Evolutionary conservation across 2,113 vertebrate species (phyloP).

Genomic region (Eidolon helvum): DNA sequence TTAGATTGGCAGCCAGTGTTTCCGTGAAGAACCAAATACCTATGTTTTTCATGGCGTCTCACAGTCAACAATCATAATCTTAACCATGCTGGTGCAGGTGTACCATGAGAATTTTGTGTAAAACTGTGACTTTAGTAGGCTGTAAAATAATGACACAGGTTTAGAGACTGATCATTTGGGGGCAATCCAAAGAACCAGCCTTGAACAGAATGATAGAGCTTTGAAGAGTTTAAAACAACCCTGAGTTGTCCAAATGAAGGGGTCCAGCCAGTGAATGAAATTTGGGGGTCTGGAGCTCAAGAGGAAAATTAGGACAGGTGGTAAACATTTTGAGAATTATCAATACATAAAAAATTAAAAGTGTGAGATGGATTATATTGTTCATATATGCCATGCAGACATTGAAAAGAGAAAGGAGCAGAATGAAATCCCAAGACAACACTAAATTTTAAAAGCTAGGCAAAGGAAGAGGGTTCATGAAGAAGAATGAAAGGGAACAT

Average conservation of each 20-base stretch:
- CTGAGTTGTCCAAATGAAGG: neutral
- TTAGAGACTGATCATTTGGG: neutral
- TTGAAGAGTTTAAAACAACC: neutral
- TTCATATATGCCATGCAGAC: neutral
- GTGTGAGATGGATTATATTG: neutral
- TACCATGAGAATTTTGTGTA: neutral
- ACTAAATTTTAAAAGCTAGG: neutral
- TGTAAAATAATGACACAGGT: neutral
- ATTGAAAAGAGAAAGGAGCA: neutral
- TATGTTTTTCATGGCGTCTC: neutral
- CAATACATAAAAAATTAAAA: neutral
- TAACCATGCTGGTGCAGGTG: neutral
- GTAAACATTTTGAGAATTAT: neutral
- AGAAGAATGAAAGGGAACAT: conserved; percentile 39
- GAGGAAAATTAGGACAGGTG: neutral
- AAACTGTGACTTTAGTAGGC: neutral
- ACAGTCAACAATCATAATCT: neutral
- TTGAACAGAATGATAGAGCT: neutral
- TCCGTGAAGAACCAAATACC: neutral
- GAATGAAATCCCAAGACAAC: conserved; percentile 15
- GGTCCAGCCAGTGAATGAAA: neutral
- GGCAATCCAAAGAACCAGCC: neutral
- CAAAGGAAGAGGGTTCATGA: neutral
- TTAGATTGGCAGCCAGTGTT: neutral
- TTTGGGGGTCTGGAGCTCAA: neutral